Evolutionary conservation across 2,113 vertebrate genomes (phyloP).

Genomic region (Brachirus orientalis): DNA sequence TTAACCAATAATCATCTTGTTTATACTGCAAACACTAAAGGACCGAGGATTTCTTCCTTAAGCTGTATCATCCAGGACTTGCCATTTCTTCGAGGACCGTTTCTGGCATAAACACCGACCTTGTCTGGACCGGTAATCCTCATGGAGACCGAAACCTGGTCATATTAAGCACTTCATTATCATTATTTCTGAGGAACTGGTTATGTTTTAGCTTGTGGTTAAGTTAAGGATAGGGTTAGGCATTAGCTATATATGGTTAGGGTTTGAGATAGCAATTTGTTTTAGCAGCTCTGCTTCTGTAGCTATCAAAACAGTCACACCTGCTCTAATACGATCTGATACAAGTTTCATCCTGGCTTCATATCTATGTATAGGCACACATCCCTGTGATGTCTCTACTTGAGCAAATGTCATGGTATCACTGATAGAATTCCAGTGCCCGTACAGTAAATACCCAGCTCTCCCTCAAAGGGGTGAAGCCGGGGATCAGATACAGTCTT

Average conservation of each 20-base stretch:
- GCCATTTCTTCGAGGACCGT: not conserved
- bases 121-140: too few species aligned
- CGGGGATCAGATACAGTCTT: conserved; percentile 34
- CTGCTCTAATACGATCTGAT: conserved; percentile 33
- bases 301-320: conserved; percentile 21
- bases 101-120: too few species aligned
- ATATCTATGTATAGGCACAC: conserved; percentile 22
- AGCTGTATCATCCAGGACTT: not conserved
- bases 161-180: too few species aligned
- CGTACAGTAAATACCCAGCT: conserved; percentile 5
- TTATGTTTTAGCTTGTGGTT: too few species aligned
- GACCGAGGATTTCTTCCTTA: not conserved
- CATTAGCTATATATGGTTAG: too few species aligned
- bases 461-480: conserved; percentile 17
- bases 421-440: conserved; percentile 15
- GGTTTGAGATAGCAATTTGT: not conserved
- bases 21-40: not conserved
- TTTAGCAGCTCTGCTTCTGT: conserved; percentile 8
- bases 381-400: conserved; percentile 35
- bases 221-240: too few species aligned
- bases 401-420: conserved; percentile 26
- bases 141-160: too few species aligned
- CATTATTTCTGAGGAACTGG: too few species aligned
- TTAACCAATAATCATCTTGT: not conserved
- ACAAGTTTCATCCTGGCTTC: conserved; percentile 23